Evolutionary conservation across 1,140 invertebrate species (phyloP).

Genomic region (Harpegnathos saltator): DNA sequence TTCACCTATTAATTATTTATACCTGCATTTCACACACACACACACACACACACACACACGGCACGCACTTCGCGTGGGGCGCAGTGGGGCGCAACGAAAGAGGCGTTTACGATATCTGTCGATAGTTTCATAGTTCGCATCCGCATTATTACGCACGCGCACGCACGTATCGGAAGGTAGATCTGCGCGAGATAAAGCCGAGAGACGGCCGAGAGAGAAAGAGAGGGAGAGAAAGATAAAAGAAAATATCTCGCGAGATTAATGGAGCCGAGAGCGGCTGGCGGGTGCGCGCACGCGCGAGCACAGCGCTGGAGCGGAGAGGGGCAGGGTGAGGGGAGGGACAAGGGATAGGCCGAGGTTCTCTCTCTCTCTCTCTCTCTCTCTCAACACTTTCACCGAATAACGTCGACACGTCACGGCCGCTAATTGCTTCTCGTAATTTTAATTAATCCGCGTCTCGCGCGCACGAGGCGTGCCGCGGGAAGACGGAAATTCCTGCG

Average conservation of each 20-base stretch:
- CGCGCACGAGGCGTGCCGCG: constrained; percentile 30
- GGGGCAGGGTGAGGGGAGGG: background rate
- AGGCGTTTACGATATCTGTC: constrained; percentile 55
- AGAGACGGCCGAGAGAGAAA: constrained; percentile 31
- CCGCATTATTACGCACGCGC: constrained; percentile 44
- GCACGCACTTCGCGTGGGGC: background rate
- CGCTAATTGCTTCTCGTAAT: constrained; percentile 68
- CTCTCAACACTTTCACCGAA: constrained; percentile 78
- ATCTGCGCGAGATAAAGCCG: constrained; percentile 58
- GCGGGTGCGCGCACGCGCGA: constrained; percentile 6
- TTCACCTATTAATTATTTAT: constrained; percentile 51
- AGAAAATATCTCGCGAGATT: constrained; percentile 48
- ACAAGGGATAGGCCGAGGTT: constrained; percentile 55
- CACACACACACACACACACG: too few relatives aligned
- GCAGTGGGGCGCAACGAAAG: constrained; percentile 24
- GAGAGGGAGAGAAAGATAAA: too few relatives aligned
- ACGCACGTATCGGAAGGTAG: constrained; percentile 55
- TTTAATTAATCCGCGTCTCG: constrained; percentile 68
- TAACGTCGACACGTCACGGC: constrained; percentile 67
- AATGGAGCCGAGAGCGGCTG: too few relatives aligned
- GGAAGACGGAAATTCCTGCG: constrained; percentile 53
- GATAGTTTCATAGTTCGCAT: constrained; percentile 19
- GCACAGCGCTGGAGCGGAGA: too few relatives aligned
- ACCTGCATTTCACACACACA: constrained; percentile 25
- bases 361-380: too few relatives aligned